Evolutionary conservation across 2,797 vertebrate species (phyloP).

Genomic region (Enteromius thamalakanensis): DNA sequence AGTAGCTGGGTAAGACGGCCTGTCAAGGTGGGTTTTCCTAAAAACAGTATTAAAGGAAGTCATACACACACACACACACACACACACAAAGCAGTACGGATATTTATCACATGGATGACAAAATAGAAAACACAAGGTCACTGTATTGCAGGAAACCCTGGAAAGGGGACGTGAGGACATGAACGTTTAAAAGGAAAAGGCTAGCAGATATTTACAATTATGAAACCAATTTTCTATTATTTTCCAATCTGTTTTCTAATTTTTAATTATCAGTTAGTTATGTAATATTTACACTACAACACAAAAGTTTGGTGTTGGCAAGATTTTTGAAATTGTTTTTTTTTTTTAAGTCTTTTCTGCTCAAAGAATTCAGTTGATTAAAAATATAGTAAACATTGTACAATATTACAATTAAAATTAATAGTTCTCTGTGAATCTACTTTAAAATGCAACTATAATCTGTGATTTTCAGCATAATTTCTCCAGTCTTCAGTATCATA

Average conservation of each 20-base stretch:
- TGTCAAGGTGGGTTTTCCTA: not conserved
- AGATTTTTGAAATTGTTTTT: not conserved
- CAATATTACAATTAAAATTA: not conserved
- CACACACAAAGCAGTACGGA: not conserved
- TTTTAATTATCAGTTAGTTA: not conserved
- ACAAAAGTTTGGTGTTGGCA: not conserved
- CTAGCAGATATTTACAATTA: not conserved
- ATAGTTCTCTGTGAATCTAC: not conserved
- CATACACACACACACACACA: not conserved
- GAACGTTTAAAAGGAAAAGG: not conserved
- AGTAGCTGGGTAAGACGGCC: not conserved
- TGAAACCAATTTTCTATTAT: not conserved
- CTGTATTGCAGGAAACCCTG: constrained; percentile 36
- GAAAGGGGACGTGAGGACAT: not conserved
- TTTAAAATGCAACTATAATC: not conserved
- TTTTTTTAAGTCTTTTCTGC: not conserved
- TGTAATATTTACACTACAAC: not conserved
- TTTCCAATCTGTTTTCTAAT: not conserved
- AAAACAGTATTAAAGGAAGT: not conserved
- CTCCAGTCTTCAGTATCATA: not conserved
- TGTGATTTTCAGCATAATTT: not conserved
- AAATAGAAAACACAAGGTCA: constrained; percentile 8
- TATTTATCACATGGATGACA: not conserved
- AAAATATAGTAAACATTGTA: not conserved
- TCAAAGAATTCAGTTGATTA: not conserved